Conservation (phyloP, 37 sponge, comb jelly and placozoan species). For the Theonella swinhoei region DNA sequence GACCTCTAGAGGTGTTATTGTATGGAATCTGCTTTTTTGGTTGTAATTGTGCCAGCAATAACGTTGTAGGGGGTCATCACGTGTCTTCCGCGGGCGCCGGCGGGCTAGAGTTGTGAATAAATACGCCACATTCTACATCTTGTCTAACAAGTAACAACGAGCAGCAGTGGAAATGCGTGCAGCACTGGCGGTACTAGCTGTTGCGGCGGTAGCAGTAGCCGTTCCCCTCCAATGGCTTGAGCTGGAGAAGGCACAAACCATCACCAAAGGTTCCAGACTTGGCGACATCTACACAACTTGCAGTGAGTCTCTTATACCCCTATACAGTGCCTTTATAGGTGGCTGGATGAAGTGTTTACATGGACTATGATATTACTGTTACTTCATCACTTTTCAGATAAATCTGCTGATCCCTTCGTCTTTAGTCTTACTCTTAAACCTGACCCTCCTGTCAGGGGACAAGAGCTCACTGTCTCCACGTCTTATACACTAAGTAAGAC, state of each 20-base stretch:
- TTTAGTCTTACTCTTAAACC: constrained; percentile 1
- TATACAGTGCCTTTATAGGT: not conserved
- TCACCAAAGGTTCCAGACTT: not conserved
- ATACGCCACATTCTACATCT: no score
- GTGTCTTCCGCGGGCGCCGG: no score
- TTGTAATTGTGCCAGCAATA: no score
- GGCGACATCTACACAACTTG: not conserved
- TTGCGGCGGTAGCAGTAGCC: not conserved
- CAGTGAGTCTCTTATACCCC: not conserved
- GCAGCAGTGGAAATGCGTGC: not conserved
- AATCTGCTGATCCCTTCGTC: not conserved
- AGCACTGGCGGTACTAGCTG: not conserved
- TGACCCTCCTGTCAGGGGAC: constrained; percentile 19
- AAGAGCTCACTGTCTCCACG: not conserved
- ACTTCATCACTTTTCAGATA: not conserved
- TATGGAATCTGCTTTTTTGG: no score
- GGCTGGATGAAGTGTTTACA: not conserved
- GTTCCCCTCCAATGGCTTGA: not conserved
- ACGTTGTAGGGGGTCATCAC: no score
- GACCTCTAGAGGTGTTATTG: no score
- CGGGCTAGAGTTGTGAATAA: no score
- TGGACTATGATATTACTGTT: not conserved
- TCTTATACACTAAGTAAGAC: constrained; percentile 3
- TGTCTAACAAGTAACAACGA: no score
- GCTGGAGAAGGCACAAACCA: not conserved